A percentile compares a stretch with the other conserved stretches of the same genome.
phyloP scores from a whole-genome alignment of 64 coral and sea anemone species.

The Stichodactyla helianthus region DNA sequence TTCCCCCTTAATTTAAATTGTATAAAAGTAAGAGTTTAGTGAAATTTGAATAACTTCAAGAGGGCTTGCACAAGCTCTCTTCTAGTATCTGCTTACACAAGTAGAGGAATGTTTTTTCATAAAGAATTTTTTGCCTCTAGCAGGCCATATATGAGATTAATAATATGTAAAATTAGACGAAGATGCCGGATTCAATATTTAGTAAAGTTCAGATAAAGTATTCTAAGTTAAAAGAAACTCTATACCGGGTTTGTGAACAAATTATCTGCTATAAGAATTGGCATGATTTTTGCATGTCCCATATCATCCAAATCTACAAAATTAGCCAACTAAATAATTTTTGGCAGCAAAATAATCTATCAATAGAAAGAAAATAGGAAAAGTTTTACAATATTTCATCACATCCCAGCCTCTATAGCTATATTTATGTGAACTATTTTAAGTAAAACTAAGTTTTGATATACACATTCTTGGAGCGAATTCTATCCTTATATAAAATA shows the following conservation, averaged over 20 bases:
- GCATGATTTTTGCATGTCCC: slow-evolving; percentile 66
- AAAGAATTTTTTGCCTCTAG: slow-evolving; percentile 11
- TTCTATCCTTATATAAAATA: slow-evolving; percentile 62
- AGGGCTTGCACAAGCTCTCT: neutral
- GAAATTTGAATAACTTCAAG: slow-evolving; percentile 52
- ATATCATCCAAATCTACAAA: slow-evolving; percentile 15
- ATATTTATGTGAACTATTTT: slow-evolving; percentile 99
- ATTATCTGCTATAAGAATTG: slow-evolving; percentile 75
- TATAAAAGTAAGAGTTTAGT: slow-evolving; percentile 40
- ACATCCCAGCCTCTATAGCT: slow-evolving; percentile 61
- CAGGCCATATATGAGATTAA: slow-evolving; percentile 12
- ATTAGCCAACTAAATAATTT: slow-evolving; percentile 6
- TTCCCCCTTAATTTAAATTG: slow-evolving; percentile 15
- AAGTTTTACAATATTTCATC: slow-evolving; percentile 31
- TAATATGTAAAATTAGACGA: slow-evolving; percentile 72
- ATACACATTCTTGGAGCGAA: slow-evolving; percentile 94
- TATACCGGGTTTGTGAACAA: slow-evolving; percentile 71
- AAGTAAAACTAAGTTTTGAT: slow-evolving; percentile 88
- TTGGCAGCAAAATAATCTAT: slow-evolving; percentile 27
- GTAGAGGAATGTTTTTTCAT: slow-evolving; percentile 18
- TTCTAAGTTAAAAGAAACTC: slow-evolving; percentile 85
- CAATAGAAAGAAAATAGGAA: slow-evolving; percentile 12
- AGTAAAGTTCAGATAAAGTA: slow-evolving; percentile 66
- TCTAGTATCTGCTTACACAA: slow-evolving; percentile 13
- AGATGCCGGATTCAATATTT: slow-evolving; percentile 92